Evolutionary conservation across 1,140 invertebrate species (phyloP).

Genomic region (Danaus melanippus): DNA sequence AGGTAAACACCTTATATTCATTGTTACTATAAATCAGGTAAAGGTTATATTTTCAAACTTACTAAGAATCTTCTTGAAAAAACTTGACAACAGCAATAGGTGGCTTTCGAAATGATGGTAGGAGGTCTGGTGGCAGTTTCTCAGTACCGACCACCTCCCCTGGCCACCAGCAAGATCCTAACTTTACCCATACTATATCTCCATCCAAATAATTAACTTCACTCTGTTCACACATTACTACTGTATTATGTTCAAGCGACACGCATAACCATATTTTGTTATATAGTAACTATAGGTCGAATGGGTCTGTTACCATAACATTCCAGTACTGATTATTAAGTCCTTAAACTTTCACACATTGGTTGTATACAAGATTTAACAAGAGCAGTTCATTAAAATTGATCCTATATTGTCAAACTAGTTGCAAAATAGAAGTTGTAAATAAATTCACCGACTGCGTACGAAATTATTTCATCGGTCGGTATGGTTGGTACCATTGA

Average conservation of each 20-base stretch:
- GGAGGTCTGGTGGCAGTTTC: slow-evolving; percentile 75
- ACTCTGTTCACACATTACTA: slow-evolving; percentile 68
- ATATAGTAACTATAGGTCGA: slow-evolving; percentile 54
- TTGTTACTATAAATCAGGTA: slow-evolving; percentile 2
- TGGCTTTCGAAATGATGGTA: slow-evolving; percentile 77
- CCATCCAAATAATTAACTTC: slow-evolving; percentile 80
- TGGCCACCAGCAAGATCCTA: slow-evolving; percentile 84
- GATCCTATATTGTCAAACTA: slow-evolving; percentile 55
- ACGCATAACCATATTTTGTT: slow-evolving; percentile 68
- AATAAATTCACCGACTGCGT: slow-evolving; percentile 70
- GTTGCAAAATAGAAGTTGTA: slow-evolving; percentile 66
- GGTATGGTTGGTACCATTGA: slow-evolving; percentile 49
- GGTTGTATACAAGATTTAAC: slow-evolving; percentile 12
- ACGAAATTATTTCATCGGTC: slow-evolving; percentile 55
- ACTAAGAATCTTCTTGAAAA: slow-evolving; percentile 86
- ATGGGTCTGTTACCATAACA: slow-evolving; percentile 51
- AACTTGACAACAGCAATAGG: slow-evolving; percentile 86
- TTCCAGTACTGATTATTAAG: slow-evolving; percentile 14
- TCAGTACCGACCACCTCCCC: slow-evolving; percentile 79
- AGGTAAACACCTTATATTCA: too few relatives aligned
- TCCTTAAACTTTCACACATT: slow-evolving; percentile 7
- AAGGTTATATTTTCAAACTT: slow-evolving; percentile 59
- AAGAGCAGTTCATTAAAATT: slow-evolving; percentile 22
- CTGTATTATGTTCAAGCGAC: slow-evolving; percentile 50
- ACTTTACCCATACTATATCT: slow-evolving; percentile 87